These are phyloP conservation scores for Upupa epops DNA, from an alignment of 2,113 vertebrate genomes.

Conservation along the genomic window DNA sequence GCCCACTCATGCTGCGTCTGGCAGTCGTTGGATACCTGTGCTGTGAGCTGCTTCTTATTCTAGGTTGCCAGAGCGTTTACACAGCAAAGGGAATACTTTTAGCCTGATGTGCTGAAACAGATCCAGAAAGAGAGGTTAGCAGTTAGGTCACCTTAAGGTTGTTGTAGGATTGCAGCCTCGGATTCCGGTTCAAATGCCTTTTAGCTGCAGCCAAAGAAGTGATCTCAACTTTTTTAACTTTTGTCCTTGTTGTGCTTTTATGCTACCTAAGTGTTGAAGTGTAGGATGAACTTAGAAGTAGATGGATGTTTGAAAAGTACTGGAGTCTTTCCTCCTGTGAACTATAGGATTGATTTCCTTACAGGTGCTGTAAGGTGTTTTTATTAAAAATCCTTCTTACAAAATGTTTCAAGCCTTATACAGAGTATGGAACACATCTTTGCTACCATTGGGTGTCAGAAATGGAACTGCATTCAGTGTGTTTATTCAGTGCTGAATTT, in stretches of 20 bases:
- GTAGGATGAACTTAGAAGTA: neutral
- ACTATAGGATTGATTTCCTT: neutral
- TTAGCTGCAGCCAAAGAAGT: neutral
- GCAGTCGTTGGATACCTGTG: neutral
- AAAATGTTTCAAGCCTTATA: neutral
- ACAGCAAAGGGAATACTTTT: neutral
- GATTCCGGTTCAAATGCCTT: neutral
- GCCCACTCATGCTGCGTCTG: neutral
- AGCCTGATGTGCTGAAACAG: neutral
- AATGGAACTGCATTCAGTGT: neutral
- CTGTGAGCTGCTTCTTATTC: neutral
- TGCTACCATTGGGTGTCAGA: neutral
- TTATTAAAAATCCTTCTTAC: neutral
- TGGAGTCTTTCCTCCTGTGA: neutral
- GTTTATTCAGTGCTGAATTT: neutral
- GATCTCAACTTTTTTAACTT: neutral
- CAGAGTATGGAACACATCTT: neutral
- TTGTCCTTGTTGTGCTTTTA: neutral
- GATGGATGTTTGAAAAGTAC: neutral
- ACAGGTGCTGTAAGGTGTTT: neutral
- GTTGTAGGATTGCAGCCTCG: neutral
- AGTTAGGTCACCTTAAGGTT: neutral
- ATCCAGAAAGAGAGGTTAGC: neutral
- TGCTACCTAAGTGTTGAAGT: neutral
- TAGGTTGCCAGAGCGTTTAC: neutral